Evolutionary conservation across 2,797 vertebrate species (phyloP), one percentile per base, ranked within the genome.

Genomic region (Adelosebastes latens): DNA sequence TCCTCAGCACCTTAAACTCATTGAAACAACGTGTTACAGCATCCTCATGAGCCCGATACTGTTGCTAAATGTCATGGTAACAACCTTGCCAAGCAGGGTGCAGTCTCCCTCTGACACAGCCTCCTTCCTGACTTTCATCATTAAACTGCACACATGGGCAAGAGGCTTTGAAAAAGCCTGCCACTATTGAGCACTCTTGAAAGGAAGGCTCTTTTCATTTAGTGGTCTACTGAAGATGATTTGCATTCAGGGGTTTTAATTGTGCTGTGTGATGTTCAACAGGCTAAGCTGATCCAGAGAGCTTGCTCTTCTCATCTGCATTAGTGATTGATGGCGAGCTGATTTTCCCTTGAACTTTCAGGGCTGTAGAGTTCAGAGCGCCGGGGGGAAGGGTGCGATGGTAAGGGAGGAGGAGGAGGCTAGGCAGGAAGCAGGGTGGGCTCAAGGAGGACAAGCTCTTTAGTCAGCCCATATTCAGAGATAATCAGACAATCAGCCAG

Each of bases 201-300:
- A 91, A 92, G 88, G 76, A 87, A 90, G 73, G 85, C 87, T 87
- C 86, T 91, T 91, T 89, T 93, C 79, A 90, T 93, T 91, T 85
- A 88, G 90, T 88, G 83, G 83, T 79, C 87, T 77, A 66, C 81
- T 88, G 88, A 88, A 90, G 89, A 92, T 90, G 87, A 94, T 93
- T 94, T 92, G 93, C 88, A 93, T 93, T 92, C 87, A 79, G 88
- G 84, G 82, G 42, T 90, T 92, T 92, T 93, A 92, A 92, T 93
- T 91, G 87, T 85, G 89, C 80, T 8, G 80, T 92, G 89, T 93
- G 92, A 93, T 92, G 89, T 93, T 90, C 89, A 89, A 93, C 91
- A 90, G 91, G 88, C 84, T 84, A 80, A 92, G 88, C 87, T 88
- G 89, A 91, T 88, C 71, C 64, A 79, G 77, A 83, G 85, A 84